phyloP scores from a whole-genome alignment of 2,888 invertebrate species.

The Globia sparganii region DNA sequence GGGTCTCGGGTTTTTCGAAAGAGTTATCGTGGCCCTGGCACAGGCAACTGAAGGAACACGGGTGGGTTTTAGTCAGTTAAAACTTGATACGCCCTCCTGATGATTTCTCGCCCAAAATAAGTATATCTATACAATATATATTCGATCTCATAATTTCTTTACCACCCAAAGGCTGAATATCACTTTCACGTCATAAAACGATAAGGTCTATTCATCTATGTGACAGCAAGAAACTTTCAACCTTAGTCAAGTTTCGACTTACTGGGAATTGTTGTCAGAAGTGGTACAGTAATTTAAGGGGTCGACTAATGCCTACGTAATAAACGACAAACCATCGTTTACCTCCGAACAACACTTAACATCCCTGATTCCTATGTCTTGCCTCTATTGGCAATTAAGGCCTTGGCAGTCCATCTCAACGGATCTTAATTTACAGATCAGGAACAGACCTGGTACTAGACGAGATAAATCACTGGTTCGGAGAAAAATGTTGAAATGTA shows the following conservation, averaged over 20 bases:
- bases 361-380: conserved; percentile 9
- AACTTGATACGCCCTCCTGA: too few relatives aligned
- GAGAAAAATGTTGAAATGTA: conserved; percentile 22
- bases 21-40: too few relatives aligned
- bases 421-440: conserved; percentile 51
- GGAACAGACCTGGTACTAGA: conserved; percentile 24
- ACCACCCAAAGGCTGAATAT: neutral
- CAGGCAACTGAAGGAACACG: too few relatives aligned
- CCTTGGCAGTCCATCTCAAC: conserved; percentile 9
- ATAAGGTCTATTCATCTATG: neutral
- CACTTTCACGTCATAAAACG: neutral
- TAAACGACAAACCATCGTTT: conserved; percentile 29
- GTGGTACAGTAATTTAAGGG: neutral
- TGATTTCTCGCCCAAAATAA: too few relatives aligned
- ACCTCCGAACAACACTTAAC: conserved; percentile 19
- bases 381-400: conserved; percentile 40
- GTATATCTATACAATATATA: neutral
- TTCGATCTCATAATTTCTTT: neutral
- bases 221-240: neutral
- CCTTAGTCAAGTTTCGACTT: neutral
- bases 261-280: neutral
- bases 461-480: conserved; percentile 39
- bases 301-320: neutral
- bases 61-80: too few relatives aligned
- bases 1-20: too few relatives aligned